Evolutionary conservation across 2,888 invertebrate genomes (phyloP).

Genomic region (Drosophila yooni): DNA sequence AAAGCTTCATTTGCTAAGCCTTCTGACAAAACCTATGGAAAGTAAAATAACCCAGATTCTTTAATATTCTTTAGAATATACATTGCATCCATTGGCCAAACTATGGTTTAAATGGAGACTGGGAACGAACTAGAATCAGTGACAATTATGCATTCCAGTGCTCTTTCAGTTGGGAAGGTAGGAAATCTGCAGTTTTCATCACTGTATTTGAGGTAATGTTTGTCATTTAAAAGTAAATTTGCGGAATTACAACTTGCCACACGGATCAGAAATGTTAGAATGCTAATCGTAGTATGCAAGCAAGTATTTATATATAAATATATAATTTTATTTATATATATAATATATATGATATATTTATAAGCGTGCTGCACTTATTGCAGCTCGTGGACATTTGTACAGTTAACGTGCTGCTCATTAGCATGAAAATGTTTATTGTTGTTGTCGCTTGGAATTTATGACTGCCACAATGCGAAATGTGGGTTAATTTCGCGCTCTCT

Average conservation of each 20-base stretch:
- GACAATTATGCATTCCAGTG: background rate
- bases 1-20: conserved; percentile 78
- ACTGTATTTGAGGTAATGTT: background rate
- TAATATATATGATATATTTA: background rate
- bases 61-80: background rate
- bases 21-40: conserved; percentile 22
- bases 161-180: background rate
- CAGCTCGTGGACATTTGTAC: conserved; percentile 62
- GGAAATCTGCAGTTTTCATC: background rate
- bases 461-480: conserved; percentile 72
- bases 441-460: conserved; percentile 67
- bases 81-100: background rate
- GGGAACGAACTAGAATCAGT: background rate
- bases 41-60: background rate
- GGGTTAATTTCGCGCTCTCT: conserved; percentile 57
- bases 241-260: background rate
- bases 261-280: background rate
- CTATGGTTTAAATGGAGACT: background rate
- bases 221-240: too few relatives aligned
- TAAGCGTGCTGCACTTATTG: conserved; percentile 28
- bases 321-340: background rate
- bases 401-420: conserved; percentile 79
- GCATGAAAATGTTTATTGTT: conserved; percentile 71
- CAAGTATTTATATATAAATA: background rate
- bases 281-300: background rate